A percentile compares a stretch with the other conserved stretches of the same genome.
phyloP scores from a whole-genome alignment of 2,113 vertebrate species.

The Calonectris borealis region DNA sequence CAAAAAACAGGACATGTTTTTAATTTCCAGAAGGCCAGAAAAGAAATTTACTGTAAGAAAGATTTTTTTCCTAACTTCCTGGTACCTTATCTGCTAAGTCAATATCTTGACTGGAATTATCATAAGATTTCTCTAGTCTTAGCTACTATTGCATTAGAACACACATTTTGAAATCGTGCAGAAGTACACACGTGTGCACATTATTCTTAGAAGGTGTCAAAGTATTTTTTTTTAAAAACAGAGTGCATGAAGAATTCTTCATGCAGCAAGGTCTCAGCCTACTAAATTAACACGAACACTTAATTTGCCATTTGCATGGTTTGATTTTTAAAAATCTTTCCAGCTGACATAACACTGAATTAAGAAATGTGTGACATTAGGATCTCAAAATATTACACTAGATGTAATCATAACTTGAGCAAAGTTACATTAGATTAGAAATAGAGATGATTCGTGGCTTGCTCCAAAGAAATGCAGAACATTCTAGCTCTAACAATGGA shows the following conservation, averaged over 20 bases:
- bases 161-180: fast-evolving
- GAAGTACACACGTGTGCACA: fast-evolving
- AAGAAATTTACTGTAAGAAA: neutral
- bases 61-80: neutral
- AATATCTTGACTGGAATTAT: neutral
- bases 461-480: neutral
- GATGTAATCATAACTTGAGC: neutral
- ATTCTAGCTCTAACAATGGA: neutral
- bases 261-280: neutral
- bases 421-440: neutral
- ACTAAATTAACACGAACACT: neutral
- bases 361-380: neutral
- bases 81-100: neutral
- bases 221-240: neutral
- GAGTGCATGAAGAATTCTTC: neutral
- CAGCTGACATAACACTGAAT: neutral
- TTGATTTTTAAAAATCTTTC: neutral
- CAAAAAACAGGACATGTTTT: neutral
- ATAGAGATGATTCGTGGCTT: neutral
- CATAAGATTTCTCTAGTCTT: too few relatives aligned
- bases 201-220: too few relatives aligned
- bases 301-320: neutral
- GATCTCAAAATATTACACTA: neutral
- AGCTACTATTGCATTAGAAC: neutral
- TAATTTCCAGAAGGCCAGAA: neutral